Evolutionary conservation across 2,113 vertebrate genomes (phyloP).

Genomic region (Festucalex cinctus): DNA sequence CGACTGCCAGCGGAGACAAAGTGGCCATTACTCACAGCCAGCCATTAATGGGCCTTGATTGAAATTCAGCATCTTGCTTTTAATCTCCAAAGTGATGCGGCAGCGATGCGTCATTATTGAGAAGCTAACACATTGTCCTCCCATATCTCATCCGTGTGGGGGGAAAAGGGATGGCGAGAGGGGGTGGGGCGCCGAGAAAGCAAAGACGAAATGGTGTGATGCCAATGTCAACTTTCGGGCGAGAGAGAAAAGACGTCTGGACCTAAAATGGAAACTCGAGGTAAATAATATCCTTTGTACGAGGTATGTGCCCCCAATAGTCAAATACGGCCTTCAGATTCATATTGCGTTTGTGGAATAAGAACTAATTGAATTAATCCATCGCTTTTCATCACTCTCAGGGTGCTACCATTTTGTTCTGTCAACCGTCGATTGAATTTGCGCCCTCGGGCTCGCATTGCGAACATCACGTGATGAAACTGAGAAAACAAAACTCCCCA

Average conservation of each 20-base stretch:
- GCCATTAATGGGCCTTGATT: constrained; percentile 75
- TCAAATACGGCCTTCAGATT: background rate
- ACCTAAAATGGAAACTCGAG: background rate
- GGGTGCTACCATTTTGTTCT: too few relatives aligned
- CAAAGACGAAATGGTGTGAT: constrained; percentile 48
- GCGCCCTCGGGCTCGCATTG: too few relatives aligned
- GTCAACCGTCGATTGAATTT: too few relatives aligned
- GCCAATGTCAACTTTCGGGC: constrained; percentile 56
- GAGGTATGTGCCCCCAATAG: too few relatives aligned
- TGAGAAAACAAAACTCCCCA: too few relatives aligned
- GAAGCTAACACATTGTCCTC: constrained; percentile 66
- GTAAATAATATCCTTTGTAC: too few relatives aligned
- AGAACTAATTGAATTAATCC: too few relatives aligned
- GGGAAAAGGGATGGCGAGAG: background rate
- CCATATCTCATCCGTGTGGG: constrained; percentile 48
- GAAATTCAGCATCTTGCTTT: constrained; percentile 80
- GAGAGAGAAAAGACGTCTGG: constrained; percentile 25
- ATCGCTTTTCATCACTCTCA: too few relatives aligned
- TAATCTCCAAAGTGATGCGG: constrained; percentile 79
- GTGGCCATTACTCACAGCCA: constrained; percentile 68
- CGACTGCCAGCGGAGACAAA: constrained; percentile 63
- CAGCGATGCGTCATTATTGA: constrained; percentile 73
- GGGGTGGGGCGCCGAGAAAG: constrained; percentile 38
- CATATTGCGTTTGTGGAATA: too few relatives aligned
- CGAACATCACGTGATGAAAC: too few relatives aligned